Conservation (phyloP, 2,113 vertebrate species). For the Oxyura jamaicensis region DNA sequence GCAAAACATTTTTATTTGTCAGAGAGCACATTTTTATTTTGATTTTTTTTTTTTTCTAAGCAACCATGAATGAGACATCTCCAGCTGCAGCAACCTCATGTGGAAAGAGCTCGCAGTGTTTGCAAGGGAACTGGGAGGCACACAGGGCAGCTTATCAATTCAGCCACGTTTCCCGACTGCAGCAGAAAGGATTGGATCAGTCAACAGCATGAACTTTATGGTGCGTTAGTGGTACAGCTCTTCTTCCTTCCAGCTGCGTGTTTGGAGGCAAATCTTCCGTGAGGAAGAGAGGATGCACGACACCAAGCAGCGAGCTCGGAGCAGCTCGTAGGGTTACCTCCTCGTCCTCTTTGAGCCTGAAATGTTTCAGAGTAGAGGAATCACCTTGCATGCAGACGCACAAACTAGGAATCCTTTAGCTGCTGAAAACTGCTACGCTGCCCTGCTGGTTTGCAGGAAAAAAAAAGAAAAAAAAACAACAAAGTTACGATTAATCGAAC, state of each 20-base stretch:
- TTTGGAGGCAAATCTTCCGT: not conserved
- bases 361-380: not conserved
- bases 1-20: slow-evolving; percentile 61
- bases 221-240: not conserved
- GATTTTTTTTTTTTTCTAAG: slow-evolving; percentile 7
- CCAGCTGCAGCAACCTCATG: slow-evolving; percentile 23
- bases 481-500: not conserved
- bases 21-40: slow-evolving; percentile 22
- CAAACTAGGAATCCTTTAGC: not conserved
- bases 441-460: rapidly evolving
- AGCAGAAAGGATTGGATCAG: not conserved
- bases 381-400: not conserved
- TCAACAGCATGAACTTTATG: slow-evolving; percentile 3
- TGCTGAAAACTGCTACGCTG: not conserved
- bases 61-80: slow-evolving; percentile 43
- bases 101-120: not conserved
- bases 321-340: not conserved
- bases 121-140: not conserved
- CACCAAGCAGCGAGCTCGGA: not conserved
- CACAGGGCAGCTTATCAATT: slow-evolving; percentile 11
- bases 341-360: not conserved
- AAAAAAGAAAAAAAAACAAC: not conserved
- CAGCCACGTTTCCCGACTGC: not conserved
- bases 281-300: not conserved
- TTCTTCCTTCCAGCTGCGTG: not conserved